A percentile compares a stretch with the other conserved stretches of the same genome.
Conservation (phyloP, 23 tunicate genomes). For the Styela plicata region DNA sequence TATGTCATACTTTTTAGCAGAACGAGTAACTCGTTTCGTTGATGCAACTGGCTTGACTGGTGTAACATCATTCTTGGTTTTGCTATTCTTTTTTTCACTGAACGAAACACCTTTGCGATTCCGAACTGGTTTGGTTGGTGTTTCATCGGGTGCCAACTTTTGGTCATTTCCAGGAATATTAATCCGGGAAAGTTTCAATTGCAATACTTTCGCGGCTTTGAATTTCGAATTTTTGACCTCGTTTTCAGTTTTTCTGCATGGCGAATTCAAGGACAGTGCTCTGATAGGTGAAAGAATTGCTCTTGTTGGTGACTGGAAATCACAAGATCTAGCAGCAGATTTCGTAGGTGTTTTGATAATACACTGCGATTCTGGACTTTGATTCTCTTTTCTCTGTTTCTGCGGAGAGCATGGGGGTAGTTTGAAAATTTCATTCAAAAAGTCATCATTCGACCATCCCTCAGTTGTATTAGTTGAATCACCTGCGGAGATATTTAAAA, state of each 20-base stretch:
- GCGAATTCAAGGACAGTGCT: slow-evolving; percentile 16
- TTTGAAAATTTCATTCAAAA: slow-evolving; percentile 41
- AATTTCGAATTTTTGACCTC: background rate
- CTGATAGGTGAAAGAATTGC: slow-evolving; percentile 25
- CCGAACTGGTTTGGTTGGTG: background rate
- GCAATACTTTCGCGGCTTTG: slow-evolving; percentile 13
- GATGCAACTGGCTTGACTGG: background rate
- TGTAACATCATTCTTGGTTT: background rate
- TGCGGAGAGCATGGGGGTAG: slow-evolving; percentile 53
- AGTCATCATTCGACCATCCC: background rate
- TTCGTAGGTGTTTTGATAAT: background rate
- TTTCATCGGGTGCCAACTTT: slow-evolving; percentile 12
- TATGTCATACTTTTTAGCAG: background rate
- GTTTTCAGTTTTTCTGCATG: background rate
- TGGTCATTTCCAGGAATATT: background rate
- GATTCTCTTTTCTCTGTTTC: slow-evolving; percentile 23
- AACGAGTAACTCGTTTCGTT: background rate
- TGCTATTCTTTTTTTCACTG: background rate
- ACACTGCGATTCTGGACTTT: background rate
- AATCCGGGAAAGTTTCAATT: slow-evolving; percentile 5
- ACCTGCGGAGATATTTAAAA: no score
- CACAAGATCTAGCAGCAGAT: background rate
- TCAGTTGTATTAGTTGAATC: background rate
- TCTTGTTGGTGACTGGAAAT: slow-evolving; percentile 7
- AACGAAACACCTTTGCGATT: background rate